Evolutionary conservation across 2,797 vertebrate species (phyloP).

Genomic region (Pitangus sulphuratus): DNA sequence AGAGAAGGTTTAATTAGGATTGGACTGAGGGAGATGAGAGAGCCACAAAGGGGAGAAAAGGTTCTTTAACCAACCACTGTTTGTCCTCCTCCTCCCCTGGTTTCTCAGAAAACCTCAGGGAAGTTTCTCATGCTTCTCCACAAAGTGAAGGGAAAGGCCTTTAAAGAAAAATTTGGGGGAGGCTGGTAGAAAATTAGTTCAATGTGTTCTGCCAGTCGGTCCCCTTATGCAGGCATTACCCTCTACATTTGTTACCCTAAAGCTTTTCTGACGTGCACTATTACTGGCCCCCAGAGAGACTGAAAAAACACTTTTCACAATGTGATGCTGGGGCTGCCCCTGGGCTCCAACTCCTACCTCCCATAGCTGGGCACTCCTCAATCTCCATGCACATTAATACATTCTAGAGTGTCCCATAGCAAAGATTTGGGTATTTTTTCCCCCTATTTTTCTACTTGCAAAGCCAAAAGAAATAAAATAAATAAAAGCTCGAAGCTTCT

Average conservation of each 20-base stretch:
- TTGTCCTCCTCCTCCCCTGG: neutral
- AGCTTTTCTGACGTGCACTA: neutral
- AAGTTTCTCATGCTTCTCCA: slow-evolving; percentile 3
- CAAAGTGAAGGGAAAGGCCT: neutral
- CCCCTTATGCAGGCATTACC: slow-evolving; percentile 16
- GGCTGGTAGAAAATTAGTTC: slow-evolving; percentile 44
- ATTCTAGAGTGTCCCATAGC: neutral
- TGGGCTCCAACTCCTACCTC: neutral
- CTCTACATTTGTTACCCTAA: neutral
- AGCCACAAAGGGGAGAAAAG: neutral
- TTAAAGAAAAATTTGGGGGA: neutral
- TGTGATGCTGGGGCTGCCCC: neutral
- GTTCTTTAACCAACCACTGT: rapidly evolving
- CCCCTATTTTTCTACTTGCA: neutral
- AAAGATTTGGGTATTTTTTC: neutral
- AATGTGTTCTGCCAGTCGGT: slow-evolving; percentile 33
- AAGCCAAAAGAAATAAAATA: neutral
- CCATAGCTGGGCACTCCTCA: neutral
- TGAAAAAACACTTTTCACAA: slow-evolving; percentile 5
- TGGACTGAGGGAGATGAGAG: neutral
- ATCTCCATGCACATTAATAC: neutral
- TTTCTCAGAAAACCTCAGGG: slow-evolving; percentile 4
- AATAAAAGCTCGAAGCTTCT: neutral
- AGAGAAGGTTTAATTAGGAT: neutral
- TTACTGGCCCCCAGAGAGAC: neutral